These are phyloP conservation scores for Boloria selene DNA, from an alignment of 2,888 invertebrate species.

Conservation along the genomic window DNA sequence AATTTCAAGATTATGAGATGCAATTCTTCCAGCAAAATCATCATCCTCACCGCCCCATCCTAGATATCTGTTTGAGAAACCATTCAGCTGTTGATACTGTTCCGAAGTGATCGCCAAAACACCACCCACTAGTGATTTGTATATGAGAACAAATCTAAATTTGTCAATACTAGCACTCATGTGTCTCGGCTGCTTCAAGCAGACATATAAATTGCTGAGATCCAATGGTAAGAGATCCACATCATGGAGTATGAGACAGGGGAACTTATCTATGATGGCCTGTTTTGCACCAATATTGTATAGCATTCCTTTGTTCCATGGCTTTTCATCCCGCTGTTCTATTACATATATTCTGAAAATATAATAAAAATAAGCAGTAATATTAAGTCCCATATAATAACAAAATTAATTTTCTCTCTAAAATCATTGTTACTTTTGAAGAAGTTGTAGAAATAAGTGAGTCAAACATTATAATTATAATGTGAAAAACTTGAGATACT, in stretches of 20 bases:
- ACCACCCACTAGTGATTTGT: constrained; percentile 62
- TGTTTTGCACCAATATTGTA: constrained; percentile 92
- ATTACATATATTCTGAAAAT: constrained; percentile 88
- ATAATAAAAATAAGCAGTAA: neutral
- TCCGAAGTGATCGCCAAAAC: constrained; percentile 63
- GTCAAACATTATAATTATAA: too few relatives aligned
- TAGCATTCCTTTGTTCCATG: constrained; percentile 93
- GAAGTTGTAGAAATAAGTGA: too few relatives aligned
- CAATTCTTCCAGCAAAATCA: constrained; percentile 60
- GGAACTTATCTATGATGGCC: constrained; percentile 86
- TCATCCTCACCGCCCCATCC: constrained; percentile 79
- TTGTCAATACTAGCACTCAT: constrained; percentile 94
- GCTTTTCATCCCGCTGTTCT: constrained; percentile 89
- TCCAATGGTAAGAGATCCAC: constrained; percentile 94
- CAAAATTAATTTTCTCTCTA: too few relatives aligned
- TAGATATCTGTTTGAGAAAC: constrained; percentile 69
- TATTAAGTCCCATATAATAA: too few relatives aligned
- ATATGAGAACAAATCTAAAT: constrained; percentile 72
- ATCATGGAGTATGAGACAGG: constrained; percentile 94
- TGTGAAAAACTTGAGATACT: too few relatives aligned
- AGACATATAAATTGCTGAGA: constrained; percentile 91
- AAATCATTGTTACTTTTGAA: too few relatives aligned
- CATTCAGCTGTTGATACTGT: constrained; percentile 61
- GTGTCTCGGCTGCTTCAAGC: constrained; percentile 90
- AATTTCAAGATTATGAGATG: constrained; percentile 50